Evolutionary conservation across 2,797 vertebrate species (phyloP), one percentile per base, ranked within the genome.

Genomic region (Tenualosa thibaudeaui): DNA sequence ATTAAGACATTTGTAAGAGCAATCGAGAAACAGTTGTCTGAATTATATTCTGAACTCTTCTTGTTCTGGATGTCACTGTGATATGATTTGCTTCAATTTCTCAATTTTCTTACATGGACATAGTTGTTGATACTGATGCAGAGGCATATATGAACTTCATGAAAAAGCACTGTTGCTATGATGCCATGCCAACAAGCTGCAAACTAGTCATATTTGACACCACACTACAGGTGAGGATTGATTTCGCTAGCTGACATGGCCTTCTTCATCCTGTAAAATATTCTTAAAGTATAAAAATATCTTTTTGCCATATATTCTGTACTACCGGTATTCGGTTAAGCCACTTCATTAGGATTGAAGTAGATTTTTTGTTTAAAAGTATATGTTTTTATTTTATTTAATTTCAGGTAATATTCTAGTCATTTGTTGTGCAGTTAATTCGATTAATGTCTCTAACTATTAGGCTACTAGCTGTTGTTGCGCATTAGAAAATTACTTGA

Each of bases 121-220:
- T 56, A 88, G 88, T 43, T 0, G 6, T 31, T 84, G 95, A 95
- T 65, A 86, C 89, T 1, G 96, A 97, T 0, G 93, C 94, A 0
- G 93, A 95, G 5, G 88, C 96, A 84, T 99, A 98, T 90, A 97
- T 98, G 96, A 95, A 95, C 75, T 99, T 99, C 93, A 97, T 99
- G 97, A 97, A 96, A 89, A 96, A 93, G 49, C 97, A 98, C 92
- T 91, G 91, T 87, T 99, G 98, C 91, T 99, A 99, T 0, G 97
- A 98, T 0, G 96, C 96, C 84, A 95, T 99, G 92, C 98, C 98
- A 68, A 98, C 96, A 92, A 99, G 98, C 93, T 98, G 96, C 91
- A 99, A 99, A 91, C 95, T 99, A 0, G 96, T 99, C 2, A 95
- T 99, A 91, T 99, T 99, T 2, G 98, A 99, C 87, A 96, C 96